Evolutionary conservation across 2,888 invertebrate genomes (phyloP), one percentile per base, ranked within the genome.

Genomic region (Chouioia cunea): DNA sequence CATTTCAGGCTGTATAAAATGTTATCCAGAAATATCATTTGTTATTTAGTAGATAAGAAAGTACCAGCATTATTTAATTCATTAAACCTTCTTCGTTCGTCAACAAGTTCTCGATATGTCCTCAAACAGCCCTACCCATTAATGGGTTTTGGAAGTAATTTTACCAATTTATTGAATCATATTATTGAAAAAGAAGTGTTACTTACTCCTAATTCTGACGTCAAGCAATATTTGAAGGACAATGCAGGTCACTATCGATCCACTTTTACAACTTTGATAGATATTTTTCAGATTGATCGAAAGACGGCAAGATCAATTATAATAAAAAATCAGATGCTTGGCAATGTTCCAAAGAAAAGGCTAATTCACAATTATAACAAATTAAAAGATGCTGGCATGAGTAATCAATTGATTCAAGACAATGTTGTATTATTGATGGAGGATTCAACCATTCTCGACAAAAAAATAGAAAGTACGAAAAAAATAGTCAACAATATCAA

Each of bases 341-440:
- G 0, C 2, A 4, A 57, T 14, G 27, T 52, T 12, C 3, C 66
- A 36, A 66, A 36, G 22, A 65, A 58, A 66, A 16, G 14, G 18
- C 20, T 71, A 12, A 15, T 47, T 14, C n/a, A 52, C n/a, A 66
- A 57, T 43, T 71, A 56, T 58, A 1, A 57, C 50, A 18, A 15
- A 27, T 48, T 71, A 10, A 62, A 46, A 52, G 12, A n/a, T 47
- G 57, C 66, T 43, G 63, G 66, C 15, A 10, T 63, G 3, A 66
- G 15, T 57, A 3, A 12, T 12, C n/a, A 46, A 8, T 4, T 52
- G n/a, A 66, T 71, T 20, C 27, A 46, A 16, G 15, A 52, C 14
- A 66, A 71, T 66, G 16, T 63, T n/a, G 0, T 4, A 59, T 50
- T 70, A 23, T 54, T 70, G 18, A 15, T n/a, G n/a, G 60, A 65